Conservation (phyloP, 2,888 invertebrate species). For the Cosmopolites sordidus region DNA sequence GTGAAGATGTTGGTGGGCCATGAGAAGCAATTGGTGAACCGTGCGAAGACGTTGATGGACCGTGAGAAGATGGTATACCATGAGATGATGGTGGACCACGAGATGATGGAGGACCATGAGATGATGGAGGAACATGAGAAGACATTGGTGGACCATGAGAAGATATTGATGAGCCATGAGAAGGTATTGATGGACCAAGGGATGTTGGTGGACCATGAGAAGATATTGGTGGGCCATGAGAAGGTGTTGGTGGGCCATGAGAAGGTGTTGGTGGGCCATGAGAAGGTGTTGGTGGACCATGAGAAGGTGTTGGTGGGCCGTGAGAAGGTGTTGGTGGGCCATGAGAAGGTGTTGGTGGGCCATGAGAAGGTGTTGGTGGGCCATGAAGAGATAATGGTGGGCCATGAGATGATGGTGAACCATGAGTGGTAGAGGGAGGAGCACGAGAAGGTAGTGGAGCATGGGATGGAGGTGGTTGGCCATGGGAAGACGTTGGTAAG, state of each 20-base stretch:
- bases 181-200: constrained; percentile 5
- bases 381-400: neutral
- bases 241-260: constrained; percentile 25
- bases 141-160: neutral
- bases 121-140: no score
- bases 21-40: constrained; percentile 5
- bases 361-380: constrained; percentile 20
- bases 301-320: neutral
- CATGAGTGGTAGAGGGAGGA: no score
- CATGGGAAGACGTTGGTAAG: no score
- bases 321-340: neutral
- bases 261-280: constrained; percentile 7
- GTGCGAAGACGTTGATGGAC: no score
- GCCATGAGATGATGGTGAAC: no score
- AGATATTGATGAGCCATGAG: constrained; percentile 6
- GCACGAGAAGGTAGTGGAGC: no score
- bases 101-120: no score
- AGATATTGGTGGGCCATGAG: constrained; percentile 5
- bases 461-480: neutral
- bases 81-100: no score
- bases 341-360: constrained; percentile 5
- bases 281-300: constrained; percentile 5
- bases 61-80: no score
- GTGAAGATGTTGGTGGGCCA: neutral
- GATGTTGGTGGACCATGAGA: constrained; percentile 1